phyloP scores from a whole-genome alignment of 2,888 invertebrate species.

The Xanthorhoe spadicearia region DNA sequence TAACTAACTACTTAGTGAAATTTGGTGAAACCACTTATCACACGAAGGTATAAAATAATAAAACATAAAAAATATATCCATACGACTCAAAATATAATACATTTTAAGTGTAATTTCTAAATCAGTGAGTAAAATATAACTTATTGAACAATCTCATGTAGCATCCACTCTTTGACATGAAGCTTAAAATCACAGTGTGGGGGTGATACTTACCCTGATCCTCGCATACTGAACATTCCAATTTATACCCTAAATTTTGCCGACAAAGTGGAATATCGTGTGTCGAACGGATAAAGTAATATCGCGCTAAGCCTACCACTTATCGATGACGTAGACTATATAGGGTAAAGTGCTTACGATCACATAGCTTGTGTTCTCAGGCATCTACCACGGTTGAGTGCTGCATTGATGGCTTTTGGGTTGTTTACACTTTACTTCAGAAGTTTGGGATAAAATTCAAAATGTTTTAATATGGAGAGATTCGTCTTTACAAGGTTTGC shows the following conservation, averaged over 20 bases:
- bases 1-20: no score
- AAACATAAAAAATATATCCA: no score
- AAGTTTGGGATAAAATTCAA: neutral
- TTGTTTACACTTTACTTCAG: constrained; percentile 51
- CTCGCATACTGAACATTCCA: neutral
- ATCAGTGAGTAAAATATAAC: constrained; percentile 3
- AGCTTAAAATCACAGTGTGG: constrained; percentile 33
- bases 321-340: constrained; percentile 39
- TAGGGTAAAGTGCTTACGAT: constrained; percentile 51
- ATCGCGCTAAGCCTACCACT: constrained; percentile 38
- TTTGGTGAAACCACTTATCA: no score
- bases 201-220: constrained; percentile 26
- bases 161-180: constrained; percentile 30
- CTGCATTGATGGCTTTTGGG: constrained; percentile 56
- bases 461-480: neutral
- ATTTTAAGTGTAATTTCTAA: no score
- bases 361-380: constrained; percentile 37
- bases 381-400: constrained; percentile 48
- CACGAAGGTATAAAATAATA: no score
- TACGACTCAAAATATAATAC: no score
- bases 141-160: constrained; percentile 21
- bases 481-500: no score
- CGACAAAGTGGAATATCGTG: constrained; percentile 14
- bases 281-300: constrained; percentile 23
- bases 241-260: constrained; percentile 8